phyloP scores from a whole-genome alignment of 2,797 vertebrate species.

The Microctenopoma lineatum region DNA sequence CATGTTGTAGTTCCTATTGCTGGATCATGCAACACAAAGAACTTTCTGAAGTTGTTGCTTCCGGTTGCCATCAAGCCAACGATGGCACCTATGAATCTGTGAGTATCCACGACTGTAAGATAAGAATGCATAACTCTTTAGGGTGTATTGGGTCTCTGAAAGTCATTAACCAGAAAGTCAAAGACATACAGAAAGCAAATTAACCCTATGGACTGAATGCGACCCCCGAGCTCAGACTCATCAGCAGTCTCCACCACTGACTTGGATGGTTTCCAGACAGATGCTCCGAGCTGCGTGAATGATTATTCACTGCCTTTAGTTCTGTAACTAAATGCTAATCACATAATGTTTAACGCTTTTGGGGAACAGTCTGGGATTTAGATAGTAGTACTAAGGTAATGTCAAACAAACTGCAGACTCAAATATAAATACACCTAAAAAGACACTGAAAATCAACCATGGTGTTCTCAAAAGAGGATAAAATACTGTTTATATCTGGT shows the following conservation, averaged over 20 bases:
- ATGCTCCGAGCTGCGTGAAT: constrained; percentile 44
- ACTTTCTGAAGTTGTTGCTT: not conserved
- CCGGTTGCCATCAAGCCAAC: not conserved
- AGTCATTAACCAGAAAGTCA: constrained; percentile 24
- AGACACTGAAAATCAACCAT: no score
- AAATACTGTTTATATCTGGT: not conserved
- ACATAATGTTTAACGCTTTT: constrained; percentile 22
- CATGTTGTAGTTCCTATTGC: not conserved
- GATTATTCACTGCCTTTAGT: constrained; percentile 40
- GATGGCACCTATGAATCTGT: not conserved
- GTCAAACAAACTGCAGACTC: not conserved
- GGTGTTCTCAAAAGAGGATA: not conserved
- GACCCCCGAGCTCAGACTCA: constrained; percentile 54
- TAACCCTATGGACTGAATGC: constrained; percentile 55
- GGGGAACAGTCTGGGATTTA: constrained; percentile 25
- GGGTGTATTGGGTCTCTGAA: constrained; percentile 24
- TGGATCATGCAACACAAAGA: not conserved
- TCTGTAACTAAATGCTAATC: constrained; percentile 23
- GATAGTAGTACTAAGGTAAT: constrained; percentile 16
- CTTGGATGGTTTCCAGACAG: constrained; percentile 50
- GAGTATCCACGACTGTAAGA: not conserved
- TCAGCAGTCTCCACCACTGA: constrained; percentile 49
- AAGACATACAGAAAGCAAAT: constrained; percentile 39
- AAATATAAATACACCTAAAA: not conserved
- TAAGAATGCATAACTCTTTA: not conserved